Base-by-base conservation (phyloP, 2,797 vertebrate species). In the Pelochelys cantorii region DNA sequence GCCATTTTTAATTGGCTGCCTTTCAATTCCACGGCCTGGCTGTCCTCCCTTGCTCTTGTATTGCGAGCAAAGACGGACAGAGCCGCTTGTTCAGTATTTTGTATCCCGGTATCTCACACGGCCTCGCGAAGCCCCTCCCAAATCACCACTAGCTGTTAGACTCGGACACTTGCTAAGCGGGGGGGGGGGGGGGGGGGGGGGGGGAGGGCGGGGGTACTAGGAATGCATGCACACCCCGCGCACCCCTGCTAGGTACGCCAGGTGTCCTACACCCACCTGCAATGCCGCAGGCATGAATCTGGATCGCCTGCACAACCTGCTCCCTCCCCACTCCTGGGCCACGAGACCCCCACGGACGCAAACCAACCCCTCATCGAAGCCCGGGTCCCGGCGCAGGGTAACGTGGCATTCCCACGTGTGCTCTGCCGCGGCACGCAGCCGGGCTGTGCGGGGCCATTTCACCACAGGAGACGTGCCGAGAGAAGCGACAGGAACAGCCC, bases 401-500 rank as follows among this genome's bases (percentile, higher is more conserved):
- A 34, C 2, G 8, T 68, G 15, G 15, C 31, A 2, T n/a, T 17
- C 31, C 29, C 29, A 29, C 14, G 13, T 48, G 7, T 48, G 42
- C 42, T 31, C 29, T 7, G 15, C 3, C 15, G 29, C 4, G n/a
- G 59, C 13, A 5, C 29, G 59, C 59, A 60, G 59, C 11, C 23
- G 13, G 59, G 86, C n/a, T 52, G 60, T 48, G 59, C 31, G 23
- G 23, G 20, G 78, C 53, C 84, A 75, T 92, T 87, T 56, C 4
- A 2, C 86, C 90, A 87, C 89, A 65, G 93, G 95, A 92, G 95
- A 96, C 92, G 14, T 89, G 89, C 91, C 83, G 88, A 85, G 81
- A 96, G 96, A 95, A 94, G 91, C 88, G 95, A 96, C 86, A 89
- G 94, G 95, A 94, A 94, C 91, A 94, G 86, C 95, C 93, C 90